phyloP scores from a whole-genome alignment of 2,113 vertebrate species.

The Mobula birostris region DNA sequence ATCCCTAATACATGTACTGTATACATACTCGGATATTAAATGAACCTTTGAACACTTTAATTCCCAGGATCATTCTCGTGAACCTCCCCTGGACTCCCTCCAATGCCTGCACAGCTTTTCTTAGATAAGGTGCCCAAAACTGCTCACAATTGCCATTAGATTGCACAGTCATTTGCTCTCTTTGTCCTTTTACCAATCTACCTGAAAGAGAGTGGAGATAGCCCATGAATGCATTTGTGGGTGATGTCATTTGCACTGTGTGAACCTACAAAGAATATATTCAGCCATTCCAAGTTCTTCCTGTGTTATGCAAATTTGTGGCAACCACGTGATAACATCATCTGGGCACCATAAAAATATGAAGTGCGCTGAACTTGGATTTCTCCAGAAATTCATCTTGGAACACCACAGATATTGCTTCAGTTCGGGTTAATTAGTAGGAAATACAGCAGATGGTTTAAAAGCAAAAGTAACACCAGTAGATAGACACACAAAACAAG shows the following conservation, averaged over 20 bases:
- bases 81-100: no score
- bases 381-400: background rate
- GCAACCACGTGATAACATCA: no score
- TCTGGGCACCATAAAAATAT: background rate
- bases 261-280: background rate
- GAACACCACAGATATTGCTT: background rate
- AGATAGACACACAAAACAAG: background rate
- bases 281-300: background rate
- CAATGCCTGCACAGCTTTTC: no score
- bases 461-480: background rate
- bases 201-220: background rate
- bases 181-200: background rate
- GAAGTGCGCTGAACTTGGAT: background rate
- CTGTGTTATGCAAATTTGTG: background rate
- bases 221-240: background rate
- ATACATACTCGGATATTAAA: no score
- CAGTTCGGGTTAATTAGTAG: background rate
- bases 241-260: no score
- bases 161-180: background rate
- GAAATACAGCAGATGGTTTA: background rate
- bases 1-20: no score
- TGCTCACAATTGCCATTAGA: background rate
- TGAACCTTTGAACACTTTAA: no score
- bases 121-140: no score
- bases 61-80: no score